These are phyloP conservation scores for Enteromius thamalakanensis DNA, from an alignment of 2,797 vertebrate genomes.

Conservation along the genomic window DNA sequence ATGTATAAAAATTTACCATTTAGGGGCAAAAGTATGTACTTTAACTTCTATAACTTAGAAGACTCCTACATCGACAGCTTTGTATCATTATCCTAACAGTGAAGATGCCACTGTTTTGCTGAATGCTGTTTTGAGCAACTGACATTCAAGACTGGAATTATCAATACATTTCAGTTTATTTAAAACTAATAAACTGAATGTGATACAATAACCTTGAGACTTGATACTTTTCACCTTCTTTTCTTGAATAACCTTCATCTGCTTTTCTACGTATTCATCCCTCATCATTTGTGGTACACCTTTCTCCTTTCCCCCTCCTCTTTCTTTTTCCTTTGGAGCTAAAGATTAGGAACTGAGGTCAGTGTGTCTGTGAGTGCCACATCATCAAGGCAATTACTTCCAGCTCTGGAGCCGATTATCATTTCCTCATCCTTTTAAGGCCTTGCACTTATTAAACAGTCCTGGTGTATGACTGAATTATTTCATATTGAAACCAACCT, in stretches of 20 bases:
- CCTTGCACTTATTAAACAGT: neutral
- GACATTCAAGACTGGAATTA: neutral
- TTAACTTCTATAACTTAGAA: neutral
- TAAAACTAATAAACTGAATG: neutral
- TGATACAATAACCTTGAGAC: neutral
- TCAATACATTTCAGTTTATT: neutral
- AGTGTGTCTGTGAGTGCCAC: constrained; percentile 33
- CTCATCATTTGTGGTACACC: neutral
- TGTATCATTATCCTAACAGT: neutral
- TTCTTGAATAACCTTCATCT: constrained; percentile 21
- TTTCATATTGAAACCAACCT: constrained; percentile 5
- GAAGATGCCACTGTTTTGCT: neutral
- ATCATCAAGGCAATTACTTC: constrained; percentile 45
- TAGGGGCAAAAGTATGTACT: neutral
- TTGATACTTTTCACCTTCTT: constrained; percentile 3
- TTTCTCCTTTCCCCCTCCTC: neutral
- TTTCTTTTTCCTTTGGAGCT: constrained; percentile 12
- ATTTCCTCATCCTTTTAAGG: constrained; percentile 26
- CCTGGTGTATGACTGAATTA: neutral
- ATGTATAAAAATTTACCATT: neutral
- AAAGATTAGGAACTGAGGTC: constrained; percentile 49
- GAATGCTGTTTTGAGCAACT: neutral
- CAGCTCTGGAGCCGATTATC: constrained; percentile 35
- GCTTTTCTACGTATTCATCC: neutral
- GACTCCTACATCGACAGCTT: neutral